A percentile compares a stretch with the other conserved stretches of the same genome.
phyloP scores from a whole-genome alignment of 2,888 invertebrate species.

The Lithophane semibrunnea region DNA sequence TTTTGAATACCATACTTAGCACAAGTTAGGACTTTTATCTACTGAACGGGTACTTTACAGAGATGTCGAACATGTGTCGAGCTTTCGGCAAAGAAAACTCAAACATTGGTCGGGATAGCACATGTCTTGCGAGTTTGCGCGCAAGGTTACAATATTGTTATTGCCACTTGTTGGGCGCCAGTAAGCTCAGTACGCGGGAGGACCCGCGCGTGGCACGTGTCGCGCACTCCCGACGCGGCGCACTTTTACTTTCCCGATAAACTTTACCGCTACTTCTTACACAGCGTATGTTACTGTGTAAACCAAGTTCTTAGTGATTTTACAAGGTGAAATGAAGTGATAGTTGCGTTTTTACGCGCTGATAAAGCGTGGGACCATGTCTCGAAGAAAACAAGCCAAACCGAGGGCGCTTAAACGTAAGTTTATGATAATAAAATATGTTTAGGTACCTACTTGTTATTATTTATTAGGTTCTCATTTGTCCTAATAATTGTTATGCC shows the following conservation, averaged over 20 bases:
- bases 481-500: not conserved
- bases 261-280: slow-evolving; percentile 73
- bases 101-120: slow-evolving; percentile 65
- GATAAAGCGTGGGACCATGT: slow-evolving; percentile 84
- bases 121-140: slow-evolving; percentile 86
- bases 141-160: slow-evolving; percentile 84
- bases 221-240: slow-evolving; percentile 57
- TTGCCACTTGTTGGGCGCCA: slow-evolving; percentile 90
- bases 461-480: not conserved
- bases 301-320: slow-evolving; percentile 59
- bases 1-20: not conserved
- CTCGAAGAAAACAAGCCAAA: slow-evolving; percentile 93
- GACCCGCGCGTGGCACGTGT: slow-evolving; percentile 82
- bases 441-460: not conserved
- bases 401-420: slow-evolving; percentile 93
- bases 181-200: slow-evolving; percentile 86
- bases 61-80: slow-evolving; percentile 9
- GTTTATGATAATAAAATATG: slow-evolving; percentile 71
- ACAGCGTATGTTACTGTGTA: slow-evolving; percentile 34
- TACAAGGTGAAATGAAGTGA: slow-evolving; percentile 55
- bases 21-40: not conserved
- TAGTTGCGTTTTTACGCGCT: slow-evolving; percentile 47
- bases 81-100: slow-evolving; percentile 58
- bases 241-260: slow-evolving; percentile 77
- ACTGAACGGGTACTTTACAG: not conserved